Percentiles rank a stretch among this genome's conserved stretches.
phyloP scores from a whole-genome alignment of 2,888 invertebrate species.

The Tipula helvola region DNA sequence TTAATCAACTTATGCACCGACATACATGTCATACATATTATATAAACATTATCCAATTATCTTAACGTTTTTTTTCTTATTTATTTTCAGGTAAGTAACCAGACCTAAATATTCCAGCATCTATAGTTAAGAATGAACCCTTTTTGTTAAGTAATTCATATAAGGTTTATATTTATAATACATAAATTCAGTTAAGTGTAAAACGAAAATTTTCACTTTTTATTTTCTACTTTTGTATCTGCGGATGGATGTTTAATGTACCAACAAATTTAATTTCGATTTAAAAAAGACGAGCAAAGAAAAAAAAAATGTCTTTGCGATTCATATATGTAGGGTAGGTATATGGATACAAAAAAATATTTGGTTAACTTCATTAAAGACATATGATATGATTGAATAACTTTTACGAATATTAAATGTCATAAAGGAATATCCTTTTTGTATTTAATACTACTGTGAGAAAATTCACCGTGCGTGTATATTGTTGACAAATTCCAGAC shows the following conservation, averaged over 20 bases:
- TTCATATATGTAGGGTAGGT: background rate
- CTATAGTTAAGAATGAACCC: background rate
- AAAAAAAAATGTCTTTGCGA: background rate
- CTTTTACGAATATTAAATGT: background rate
- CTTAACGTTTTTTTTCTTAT: background rate
- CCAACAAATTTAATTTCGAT: background rate
- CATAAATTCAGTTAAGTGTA: background rate
- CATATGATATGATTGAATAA: background rate
- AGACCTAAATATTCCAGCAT: background rate
- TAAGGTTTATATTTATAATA: background rate
- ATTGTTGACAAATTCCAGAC: background rate
- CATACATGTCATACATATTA: too few relatives aligned
- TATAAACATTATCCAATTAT: background rate
- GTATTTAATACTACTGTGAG: background rate
- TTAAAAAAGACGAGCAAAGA: background rate
- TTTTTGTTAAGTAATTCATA: background rate
- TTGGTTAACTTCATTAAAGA: background rate
- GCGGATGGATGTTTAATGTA: background rate
- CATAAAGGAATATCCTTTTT: background rate
- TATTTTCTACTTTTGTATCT: background rate
- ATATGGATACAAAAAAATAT: background rate
- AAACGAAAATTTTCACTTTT: background rate
- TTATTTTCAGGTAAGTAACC: background rate
- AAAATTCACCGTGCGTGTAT: background rate
- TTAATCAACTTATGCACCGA: too few relatives aligned